Conservation (phyloP, 2,113 vertebrate species). For the Poeciliopsis turrubarensis region DNA sequence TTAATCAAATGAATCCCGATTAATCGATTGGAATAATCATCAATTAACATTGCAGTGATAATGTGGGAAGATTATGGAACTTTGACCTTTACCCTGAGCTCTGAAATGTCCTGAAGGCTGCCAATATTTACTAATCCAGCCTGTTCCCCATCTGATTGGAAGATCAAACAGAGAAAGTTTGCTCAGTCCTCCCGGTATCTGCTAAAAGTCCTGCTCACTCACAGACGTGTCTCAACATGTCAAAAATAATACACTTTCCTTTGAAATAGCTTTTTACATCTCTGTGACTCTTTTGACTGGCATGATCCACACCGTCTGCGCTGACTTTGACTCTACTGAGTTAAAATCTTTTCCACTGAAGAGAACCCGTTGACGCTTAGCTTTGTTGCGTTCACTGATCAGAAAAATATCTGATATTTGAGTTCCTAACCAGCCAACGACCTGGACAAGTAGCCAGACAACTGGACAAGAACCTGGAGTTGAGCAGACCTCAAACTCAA, state of each 20-base stretch:
- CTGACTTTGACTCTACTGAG: not conserved
- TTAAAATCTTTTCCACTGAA: not conserved
- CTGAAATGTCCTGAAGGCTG: not conserved
- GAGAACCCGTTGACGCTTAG: not conserved
- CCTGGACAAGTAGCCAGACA: not conserved
- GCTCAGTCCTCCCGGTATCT: not conserved
- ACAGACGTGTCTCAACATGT: not conserved
- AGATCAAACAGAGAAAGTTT: not conserved
- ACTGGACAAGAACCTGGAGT: too few relatives aligned
- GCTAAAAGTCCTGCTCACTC: not conserved
- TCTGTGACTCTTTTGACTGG: not conserved
- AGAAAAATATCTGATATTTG: not conserved
- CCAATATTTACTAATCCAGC: not conserved
- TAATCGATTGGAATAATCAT: too few relatives aligned
- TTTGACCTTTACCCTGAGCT: not conserved
- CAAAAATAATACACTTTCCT: not conserved
- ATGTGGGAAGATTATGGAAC: too few relatives aligned
- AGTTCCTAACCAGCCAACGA: not conserved
- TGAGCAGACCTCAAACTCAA: too few relatives aligned
- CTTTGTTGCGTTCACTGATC: not conserved
- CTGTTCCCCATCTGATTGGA: not conserved
- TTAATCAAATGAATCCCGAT: too few relatives aligned
- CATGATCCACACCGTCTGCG: too few relatives aligned
- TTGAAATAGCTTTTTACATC: not conserved
- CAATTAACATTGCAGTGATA: too few relatives aligned